These are phyloP conservation scores for Morone saxatilis DNA, from an alignment of 2,113 vertebrate species.

Conservation along the genomic window DNA sequence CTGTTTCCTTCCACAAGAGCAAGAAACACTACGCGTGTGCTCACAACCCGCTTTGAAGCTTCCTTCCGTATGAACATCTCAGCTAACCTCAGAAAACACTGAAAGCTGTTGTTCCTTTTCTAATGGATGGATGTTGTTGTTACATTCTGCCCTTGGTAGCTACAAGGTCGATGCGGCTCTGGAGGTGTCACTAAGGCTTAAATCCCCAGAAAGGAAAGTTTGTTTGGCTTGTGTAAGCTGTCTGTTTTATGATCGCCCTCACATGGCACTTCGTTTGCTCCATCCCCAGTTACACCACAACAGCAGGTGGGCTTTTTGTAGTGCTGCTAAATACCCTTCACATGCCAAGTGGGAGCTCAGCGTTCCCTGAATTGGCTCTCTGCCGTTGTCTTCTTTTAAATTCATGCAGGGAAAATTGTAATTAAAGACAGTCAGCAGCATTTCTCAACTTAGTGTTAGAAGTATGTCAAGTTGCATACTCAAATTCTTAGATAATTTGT, in stretches of 20 bases:
- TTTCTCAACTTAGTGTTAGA: not conserved
- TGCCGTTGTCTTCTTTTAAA: slow-evolving; percentile 13
- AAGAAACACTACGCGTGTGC: not conserved
- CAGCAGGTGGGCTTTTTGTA: slow-evolving; percentile 54
- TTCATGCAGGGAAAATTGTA: slow-evolving; percentile 2
- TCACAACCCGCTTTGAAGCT: not conserved
- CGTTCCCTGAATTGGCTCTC: not conserved
- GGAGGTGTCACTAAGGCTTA: slow-evolving; percentile 1
- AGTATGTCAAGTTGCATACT: not conserved
- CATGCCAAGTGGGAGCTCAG: slow-evolving; percentile 12
- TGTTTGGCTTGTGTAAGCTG: slow-evolving; percentile 34
- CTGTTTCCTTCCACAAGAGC: not conserved
- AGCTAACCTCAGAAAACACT: not conserved
- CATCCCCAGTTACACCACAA: slow-evolving; percentile 15
- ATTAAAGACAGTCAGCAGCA: not conserved
- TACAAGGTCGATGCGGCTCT: slow-evolving; percentile 38
- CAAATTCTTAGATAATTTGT: not conserved
- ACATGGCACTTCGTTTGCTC: slow-evolving; percentile 34
- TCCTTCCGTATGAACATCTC: not conserved
- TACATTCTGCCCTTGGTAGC: not conserved
- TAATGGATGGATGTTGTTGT: not conserved
- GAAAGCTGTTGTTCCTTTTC: not conserved
- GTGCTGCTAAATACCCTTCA: slow-evolving; percentile 25
- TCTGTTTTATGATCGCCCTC: slow-evolving; percentile 35
- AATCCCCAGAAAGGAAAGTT: slow-evolving; percentile 25